A percentile compares a stretch with the other conserved stretches of the same genome.
phyloP scores from a whole-genome alignment of 2,888 invertebrate species.

The Stenodema calcarata region DNA sequence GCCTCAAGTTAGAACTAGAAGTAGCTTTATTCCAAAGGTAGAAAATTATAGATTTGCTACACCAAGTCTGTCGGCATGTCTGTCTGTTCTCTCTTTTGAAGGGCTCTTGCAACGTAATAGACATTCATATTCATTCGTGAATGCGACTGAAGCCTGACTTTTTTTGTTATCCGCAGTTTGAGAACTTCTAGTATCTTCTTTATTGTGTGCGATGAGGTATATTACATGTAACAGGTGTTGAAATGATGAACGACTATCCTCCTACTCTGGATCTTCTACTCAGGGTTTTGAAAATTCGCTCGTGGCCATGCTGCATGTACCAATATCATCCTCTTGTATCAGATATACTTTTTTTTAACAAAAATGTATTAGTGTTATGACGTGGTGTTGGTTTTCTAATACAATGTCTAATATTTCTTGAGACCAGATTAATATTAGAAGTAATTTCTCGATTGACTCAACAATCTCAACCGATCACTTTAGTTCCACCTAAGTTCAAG shows the following conservation, averaged over 20 bases:
- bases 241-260: background rate
- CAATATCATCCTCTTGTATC: background rate
- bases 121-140: background rate
- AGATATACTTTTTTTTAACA: background rate
- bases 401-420: background rate
- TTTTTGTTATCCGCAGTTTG: too few relatives aligned
- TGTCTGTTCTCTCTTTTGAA: background rate
- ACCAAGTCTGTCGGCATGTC: background rate
- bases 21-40: too few relatives aligned
- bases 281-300: conserved; percentile 6
- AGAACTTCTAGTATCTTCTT: too few relatives aligned
- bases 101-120: background rate
- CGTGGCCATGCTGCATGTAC: conserved; percentile 31
- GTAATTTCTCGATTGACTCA: background rate
- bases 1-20: too few relatives aligned
- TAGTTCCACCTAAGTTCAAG: too few relatives aligned
- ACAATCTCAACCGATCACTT: background rate
- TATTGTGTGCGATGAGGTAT: background rate
- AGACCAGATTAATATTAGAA: background rate
- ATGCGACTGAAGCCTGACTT: background rate
- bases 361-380: background rate
- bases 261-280: background rate
- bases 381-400: conserved; percentile 15
- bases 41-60: too few relatives aligned
- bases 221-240: background rate